Base-by-base conservation (phyloP, 2,797 vertebrate species). In the Coccyzus lansbergi region DNA sequence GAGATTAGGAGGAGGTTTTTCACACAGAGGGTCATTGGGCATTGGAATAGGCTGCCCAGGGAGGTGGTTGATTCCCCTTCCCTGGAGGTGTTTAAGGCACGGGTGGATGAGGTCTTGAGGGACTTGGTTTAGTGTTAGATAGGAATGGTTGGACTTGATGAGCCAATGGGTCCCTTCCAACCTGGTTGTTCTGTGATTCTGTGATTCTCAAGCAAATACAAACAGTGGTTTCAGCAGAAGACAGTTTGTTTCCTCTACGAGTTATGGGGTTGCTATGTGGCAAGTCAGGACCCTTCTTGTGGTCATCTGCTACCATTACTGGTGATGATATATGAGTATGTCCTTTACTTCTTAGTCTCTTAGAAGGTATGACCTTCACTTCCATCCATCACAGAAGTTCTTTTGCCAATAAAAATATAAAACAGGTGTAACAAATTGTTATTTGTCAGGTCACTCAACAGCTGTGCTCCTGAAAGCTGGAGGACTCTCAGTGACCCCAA, bases 301-400 rank as follows among this genome's bases (percentile, higher is more conserved):
- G 46, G 7, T 20, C 1, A 0, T 36, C 34, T 87, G 53, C 53
- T 49, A 33, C 11, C 1, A 0, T 4, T 13, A 67, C 24, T 21
- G 49, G 31, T 11, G 28, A 18, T 1, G 5, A 14, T 48, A 22
- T 9, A 14, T 10, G 12, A 72, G 33, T n/a, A 20, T 29, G 17
- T 58, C 44, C 74, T 84, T 82, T 55, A 42, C 20, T 86, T 51
- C 70, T 38, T 65, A 33, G 33, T 33, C 62, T 76, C 44, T 76
- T 53, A 52, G 65, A 33, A 74, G 28, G 21, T 42, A 58, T 1
- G 3, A 24, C 13, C n/a, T 93, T 84, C 49, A n/a, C 44, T 68
- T 87, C 87, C 64, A 87, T 58, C 68, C 29, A 15, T 68, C 52
- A 40, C 52, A 58, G 36, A 70, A 85, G 48, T 80, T 48, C 55